Evolutionary conservation across 2,888 invertebrate species (phyloP), one percentile per base, ranked within the genome.

Genomic region (Schrankia costaestrigalis): DNA sequence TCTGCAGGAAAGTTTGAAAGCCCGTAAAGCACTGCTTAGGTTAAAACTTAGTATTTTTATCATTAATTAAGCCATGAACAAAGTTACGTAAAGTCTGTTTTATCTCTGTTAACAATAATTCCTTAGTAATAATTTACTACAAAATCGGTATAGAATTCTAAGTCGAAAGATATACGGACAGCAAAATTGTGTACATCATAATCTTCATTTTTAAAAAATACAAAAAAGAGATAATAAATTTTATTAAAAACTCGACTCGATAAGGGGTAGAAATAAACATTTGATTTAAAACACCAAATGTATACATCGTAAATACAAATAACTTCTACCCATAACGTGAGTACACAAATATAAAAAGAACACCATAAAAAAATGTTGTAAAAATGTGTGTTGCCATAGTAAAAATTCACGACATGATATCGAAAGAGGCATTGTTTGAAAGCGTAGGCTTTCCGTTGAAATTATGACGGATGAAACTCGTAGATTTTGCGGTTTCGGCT

Each of bases 401-500:
- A 70, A 67, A 68, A 64, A 57, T 63, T 64, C 56, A 65, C 51
- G 60, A 63, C 43, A 62, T 45, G 53, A 50, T 56, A 47, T 46
- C 37, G 45, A 38, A 31, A 43, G n/a, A n/a, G n/a, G 39, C 53
- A 46, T 63, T 68, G 56, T 70, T 74, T 70, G 64, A 71, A 68
- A 65, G 56, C 49, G 50, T 56, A 54, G 55, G 68, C 56, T 63
- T 61, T 69, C 45, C 37, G 42, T 32, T 48, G 52, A 75, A 76
- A 78, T 78, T 79, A 81, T 81, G 78, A 82, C 78, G 73, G 73
- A 73, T 76, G 75, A 75, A 78, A 73, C 74, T 70, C 76, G 54
- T 69, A 71, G 75, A 80, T 79, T 76, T 75, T 52, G 66, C 70
- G 73, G 69, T 61, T 61, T 55, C 60, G 66, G 73, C 68, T 76